A percentile compares a stretch with the other conserved stretches of the same genome.
These are phyloP conservation scores for Philypnodon macrostomus DNA, from an alignment of 2,797 vertebrate genomes.

Conservation along the genomic window DNA sequence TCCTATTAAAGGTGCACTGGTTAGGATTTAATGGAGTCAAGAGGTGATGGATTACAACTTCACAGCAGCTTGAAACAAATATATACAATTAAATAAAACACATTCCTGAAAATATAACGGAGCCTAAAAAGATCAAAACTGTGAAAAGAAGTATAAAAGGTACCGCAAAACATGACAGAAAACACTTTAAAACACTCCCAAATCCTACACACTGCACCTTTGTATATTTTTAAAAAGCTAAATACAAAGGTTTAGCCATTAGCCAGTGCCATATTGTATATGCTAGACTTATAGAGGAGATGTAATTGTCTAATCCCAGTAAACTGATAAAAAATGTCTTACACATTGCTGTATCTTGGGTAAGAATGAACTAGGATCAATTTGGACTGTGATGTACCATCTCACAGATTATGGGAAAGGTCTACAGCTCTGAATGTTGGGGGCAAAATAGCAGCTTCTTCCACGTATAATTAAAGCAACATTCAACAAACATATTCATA, in stretches of 20 bases:
- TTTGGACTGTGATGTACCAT: slow-evolving; percentile 17
- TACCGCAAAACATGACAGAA: background rate
- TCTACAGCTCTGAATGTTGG: slow-evolving; percentile 21
- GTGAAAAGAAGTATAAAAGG: too few relatives aligned
- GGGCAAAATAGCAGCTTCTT: slow-evolving; percentile 66
- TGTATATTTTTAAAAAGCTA: slow-evolving; percentile 7
- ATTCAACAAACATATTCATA: slow-evolving; percentile 50
- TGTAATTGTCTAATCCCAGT: slow-evolving; percentile 22
- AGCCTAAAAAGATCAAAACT: background rate
- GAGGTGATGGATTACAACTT: background rate
- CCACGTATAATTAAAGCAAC: slow-evolving; percentile 67
- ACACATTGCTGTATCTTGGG: slow-evolving; percentile 16
- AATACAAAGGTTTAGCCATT: slow-evolving; percentile 33
- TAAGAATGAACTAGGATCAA: slow-evolving; percentile 18
- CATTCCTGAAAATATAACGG: background rate
- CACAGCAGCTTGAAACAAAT: background rate
- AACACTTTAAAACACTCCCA: background rate
- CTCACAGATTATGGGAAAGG: slow-evolving; percentile 20
- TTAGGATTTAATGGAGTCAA: background rate
- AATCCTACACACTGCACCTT: slow-evolving; percentile 16
- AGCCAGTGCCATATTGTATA: slow-evolving; percentile 20
- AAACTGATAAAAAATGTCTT: slow-evolving; percentile 14
- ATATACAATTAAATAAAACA: background rate
- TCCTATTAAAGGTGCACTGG: background rate
- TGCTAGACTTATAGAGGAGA: slow-evolving; percentile 6